phyloP scores from a whole-genome alignment of 2,888 invertebrate genomes.

The Lutraria lutraria region DNA sequence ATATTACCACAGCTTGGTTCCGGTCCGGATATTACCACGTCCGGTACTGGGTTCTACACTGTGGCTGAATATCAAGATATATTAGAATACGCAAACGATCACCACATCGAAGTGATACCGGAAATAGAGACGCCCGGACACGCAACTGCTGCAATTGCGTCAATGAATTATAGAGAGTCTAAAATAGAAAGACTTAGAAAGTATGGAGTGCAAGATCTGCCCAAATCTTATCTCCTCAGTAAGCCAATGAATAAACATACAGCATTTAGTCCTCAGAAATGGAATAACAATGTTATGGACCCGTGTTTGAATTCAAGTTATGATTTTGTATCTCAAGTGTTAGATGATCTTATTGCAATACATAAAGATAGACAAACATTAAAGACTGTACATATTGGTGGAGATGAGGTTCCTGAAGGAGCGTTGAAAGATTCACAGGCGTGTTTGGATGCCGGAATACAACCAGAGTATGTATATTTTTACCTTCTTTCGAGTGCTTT shows the following conservation, averaged over 20 bases:
- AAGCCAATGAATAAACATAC: slow-evolving; percentile 64
- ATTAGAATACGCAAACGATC: slow-evolving; percentile 71
- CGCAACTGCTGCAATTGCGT: slow-evolving; percentile 78
- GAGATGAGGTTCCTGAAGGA: slow-evolving; percentile 40
- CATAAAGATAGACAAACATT: slow-evolving; percentile 34
- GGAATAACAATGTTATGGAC: slow-evolving; percentile 76
- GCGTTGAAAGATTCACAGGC: slow-evolving; percentile 35
- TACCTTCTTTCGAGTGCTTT: too few species aligned
- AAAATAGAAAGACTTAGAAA: slow-evolving; percentile 30
- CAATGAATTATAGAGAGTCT: slow-evolving; percentile 70
- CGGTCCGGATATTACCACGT: slow-evolving; percentile 67
- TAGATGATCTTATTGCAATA: slow-evolving; percentile 38
- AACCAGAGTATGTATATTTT: not conserved
- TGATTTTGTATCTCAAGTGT: slow-evolving; percentile 49
- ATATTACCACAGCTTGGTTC: slow-evolving; percentile 77
- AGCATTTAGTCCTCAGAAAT: slow-evolving; percentile 72
- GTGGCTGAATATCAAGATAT: slow-evolving; percentile 77
- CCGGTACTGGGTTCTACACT: slow-evolving; percentile 76
- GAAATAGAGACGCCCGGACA: slow-evolving; percentile 84
- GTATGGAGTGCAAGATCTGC: slow-evolving; percentile 35
- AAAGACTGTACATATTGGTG: slow-evolving; percentile 38
- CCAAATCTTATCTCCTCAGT: slow-evolving; percentile 56
- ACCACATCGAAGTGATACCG: slow-evolving; percentile 81
- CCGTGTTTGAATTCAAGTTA: slow-evolving; percentile 75
- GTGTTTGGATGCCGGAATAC: slow-evolving; percentile 38